A percentile compares a stretch with the other conserved stretches of the same genome.
Evolutionary conservation across 2,888 invertebrate species (phyloP).

Genomic region (Drosophila greeni): DNA sequence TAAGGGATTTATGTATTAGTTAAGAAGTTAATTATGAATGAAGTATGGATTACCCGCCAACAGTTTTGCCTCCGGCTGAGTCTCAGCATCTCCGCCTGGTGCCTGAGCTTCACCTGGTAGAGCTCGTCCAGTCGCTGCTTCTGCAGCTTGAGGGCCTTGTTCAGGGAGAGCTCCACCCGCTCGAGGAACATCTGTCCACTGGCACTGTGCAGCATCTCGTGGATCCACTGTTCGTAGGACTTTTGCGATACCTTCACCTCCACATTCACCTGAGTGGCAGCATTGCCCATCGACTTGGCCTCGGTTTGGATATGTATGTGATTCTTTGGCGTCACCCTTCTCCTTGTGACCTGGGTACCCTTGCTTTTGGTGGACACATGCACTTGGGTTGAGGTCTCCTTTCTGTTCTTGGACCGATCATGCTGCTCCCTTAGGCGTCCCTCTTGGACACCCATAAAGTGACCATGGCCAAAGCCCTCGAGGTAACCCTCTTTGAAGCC

Average conservation of each 20-base stretch:
- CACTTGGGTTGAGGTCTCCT: background rate
- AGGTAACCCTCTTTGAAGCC: conserved; percentile 57
- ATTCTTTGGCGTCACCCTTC: background rate
- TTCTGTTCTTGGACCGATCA: background rate
- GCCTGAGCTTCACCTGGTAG: conserved; percentile 68
- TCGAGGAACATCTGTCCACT: conserved; percentile 76
- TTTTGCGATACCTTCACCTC: conserved; percentile 31
- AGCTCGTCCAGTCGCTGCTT: conserved; percentile 67
- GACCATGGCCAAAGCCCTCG: conserved; percentile 58
- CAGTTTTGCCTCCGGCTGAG: conserved; percentile 73
- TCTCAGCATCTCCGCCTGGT: conserved; percentile 71
- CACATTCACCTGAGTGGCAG: conserved; percentile 21
- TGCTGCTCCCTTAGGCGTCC: conserved; percentile 21
- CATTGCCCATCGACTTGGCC: background rate
- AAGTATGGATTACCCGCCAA: conserved; percentile 63
- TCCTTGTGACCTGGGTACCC: background rate
- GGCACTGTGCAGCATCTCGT: conserved; percentile 73
- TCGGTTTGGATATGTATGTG: conserved; percentile 9
- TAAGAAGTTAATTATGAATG: background rate
- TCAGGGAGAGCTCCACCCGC: conserved; percentile 74
- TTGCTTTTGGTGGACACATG: background rate
- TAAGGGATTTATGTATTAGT: no score
- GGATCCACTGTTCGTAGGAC: conserved; percentile 76
- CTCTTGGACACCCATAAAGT: conserved; percentile 59
- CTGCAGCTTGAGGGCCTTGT: conserved; percentile 73